Evolutionary conservation across 2,888 invertebrate genomes (phyloP), one percentile per base, ranked within the genome.

Genomic region (Chorisops tibialis): DNA sequence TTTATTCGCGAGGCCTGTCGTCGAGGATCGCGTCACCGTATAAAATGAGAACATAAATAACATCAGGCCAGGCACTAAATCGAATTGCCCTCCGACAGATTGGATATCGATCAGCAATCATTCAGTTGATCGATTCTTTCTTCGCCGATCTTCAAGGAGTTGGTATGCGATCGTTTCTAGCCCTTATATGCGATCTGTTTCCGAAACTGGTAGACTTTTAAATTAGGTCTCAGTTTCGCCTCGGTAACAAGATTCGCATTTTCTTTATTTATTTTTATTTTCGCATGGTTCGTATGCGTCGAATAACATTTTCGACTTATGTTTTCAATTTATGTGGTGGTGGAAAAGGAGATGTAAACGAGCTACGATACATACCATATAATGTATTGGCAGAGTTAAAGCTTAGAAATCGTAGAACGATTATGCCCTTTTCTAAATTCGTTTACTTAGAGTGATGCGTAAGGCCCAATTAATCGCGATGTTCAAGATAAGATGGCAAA

Each of bases 21-120:
- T 24, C 21, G 14, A 18, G 60, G 41, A 37, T 49, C 18, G 30
- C 50, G 41, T 63, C 37, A 60, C 56, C 45, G 51, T 54, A 64
- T 64, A 62, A 65, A 65, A 65, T 61, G 49, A 65, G 66, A 65
- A 59, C 62, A 66, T 63, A 65, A 66, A 66, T 63, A 54, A 65
- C 66, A 59, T 35, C 22, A 12, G 24, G 30, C 50, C 41, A 52
- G 51, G 65, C 65, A 65, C 66, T 65, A 66, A 66, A 66, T 65
- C 63, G 65, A 66, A 66, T 64, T 66, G 65, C 62, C 49, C 38
- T 41, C 49, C 56, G 65, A 66, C 65, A 66, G 66, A 66, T 66
- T 66, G 65, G 66, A 63, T 65, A 66, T 66, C 63, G 66, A 66
- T 66, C 65, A 66, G 63, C 48, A 49, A 62, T 64, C 64, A 64